These are phyloP conservation scores for Leuciscus waleckii DNA, from an alignment of 2,797 vertebrate species.

Conservation along the genomic window DNA sequence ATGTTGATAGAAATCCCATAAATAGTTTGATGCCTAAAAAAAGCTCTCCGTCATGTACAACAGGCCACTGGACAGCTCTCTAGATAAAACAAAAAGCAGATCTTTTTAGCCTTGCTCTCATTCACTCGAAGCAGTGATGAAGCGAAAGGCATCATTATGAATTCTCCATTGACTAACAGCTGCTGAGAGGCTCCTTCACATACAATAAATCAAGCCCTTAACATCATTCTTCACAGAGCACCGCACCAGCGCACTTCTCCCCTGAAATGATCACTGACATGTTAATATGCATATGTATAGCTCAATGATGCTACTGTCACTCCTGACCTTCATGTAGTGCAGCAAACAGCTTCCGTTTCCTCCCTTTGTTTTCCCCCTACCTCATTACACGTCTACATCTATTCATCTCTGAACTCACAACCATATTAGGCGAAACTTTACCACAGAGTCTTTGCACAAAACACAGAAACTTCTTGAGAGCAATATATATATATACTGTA, in stretches of 20 bases:
- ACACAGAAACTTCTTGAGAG: slow-evolving; percentile 16
- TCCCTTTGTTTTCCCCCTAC: not conserved
- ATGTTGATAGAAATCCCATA: too few species aligned
- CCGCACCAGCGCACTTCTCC: not conserved
- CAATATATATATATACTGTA: not conserved
- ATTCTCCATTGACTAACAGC: slow-evolving; percentile 51
- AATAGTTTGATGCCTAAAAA: not conserved
- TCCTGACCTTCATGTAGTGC: slow-evolving; percentile 31
- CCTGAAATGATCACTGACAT: slow-evolving; percentile 36
- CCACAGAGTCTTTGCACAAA: not conserved
- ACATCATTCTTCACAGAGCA: slow-evolving; percentile 28
- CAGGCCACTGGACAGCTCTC: not conserved
- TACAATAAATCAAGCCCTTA: slow-evolving; percentile 51
- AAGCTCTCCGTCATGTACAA: not conserved
- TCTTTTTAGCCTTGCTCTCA: slow-evolving; percentile 10
- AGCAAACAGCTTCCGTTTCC: slow-evolving; percentile 1
- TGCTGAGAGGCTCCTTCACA: slow-evolving; percentile 22
- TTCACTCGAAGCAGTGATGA: slow-evolving; percentile 42
- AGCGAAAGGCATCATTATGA: slow-evolving; percentile 38
- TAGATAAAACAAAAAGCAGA: slow-evolving; percentile 16
- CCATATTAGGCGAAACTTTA: not conserved
- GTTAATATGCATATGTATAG: slow-evolving; percentile 27
- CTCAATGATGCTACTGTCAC: slow-evolving; percentile 1
- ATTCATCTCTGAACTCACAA: slow-evolving; percentile 3
- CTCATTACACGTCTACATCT: not conserved